phyloP scores from a whole-genome alignment of 2,113 vertebrate genomes.

The Phocoena phocoena region DNA sequence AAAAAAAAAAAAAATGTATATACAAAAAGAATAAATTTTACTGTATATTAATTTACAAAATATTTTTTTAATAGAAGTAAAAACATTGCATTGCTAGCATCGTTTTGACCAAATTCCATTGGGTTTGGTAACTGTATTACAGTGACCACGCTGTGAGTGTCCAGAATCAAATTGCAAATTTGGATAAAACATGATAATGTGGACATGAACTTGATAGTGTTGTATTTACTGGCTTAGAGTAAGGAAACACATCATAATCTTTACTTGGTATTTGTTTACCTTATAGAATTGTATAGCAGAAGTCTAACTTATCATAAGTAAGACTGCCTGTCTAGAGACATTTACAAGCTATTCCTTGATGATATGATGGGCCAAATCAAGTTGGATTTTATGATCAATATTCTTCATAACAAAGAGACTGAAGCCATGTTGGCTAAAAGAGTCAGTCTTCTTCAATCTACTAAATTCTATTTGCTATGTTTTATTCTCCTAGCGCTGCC shows the following conservation, averaged over 20 bases:
- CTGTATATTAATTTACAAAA: neutral
- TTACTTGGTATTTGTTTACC: slow-evolving; percentile 1
- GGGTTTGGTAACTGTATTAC: neutral
- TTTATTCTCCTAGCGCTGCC: slow-evolving; percentile 24
- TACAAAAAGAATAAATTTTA: neutral
- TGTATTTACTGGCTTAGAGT: neutral
- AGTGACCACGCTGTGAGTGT: neutral
- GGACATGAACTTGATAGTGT: neutral
- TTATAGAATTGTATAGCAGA: slow-evolving; percentile 10
- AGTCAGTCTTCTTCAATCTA: neutral
- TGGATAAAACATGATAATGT: neutral
- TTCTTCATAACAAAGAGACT: slow-evolving; percentile 49
- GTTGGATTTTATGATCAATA: slow-evolving; percentile 61
- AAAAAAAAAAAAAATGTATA: neutral
- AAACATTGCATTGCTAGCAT: neutral
- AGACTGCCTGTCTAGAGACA: slow-evolving; percentile 7
- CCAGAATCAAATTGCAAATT: neutral
- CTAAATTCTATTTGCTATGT: slow-evolving; percentile 53
- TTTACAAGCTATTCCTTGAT: slow-evolving; percentile 37
- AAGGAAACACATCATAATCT: neutral
- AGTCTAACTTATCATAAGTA: slow-evolving; percentile 24
- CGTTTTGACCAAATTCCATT: neutral
- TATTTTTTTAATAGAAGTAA: neutral
- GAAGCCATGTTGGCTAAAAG: slow-evolving; percentile 34
- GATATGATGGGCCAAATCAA: slow-evolving; percentile 24